These are phyloP conservation scores for Apomyelois bistriatella DNA, from an alignment of 2,888 invertebrate genomes.

Conservation along the genomic window DNA sequence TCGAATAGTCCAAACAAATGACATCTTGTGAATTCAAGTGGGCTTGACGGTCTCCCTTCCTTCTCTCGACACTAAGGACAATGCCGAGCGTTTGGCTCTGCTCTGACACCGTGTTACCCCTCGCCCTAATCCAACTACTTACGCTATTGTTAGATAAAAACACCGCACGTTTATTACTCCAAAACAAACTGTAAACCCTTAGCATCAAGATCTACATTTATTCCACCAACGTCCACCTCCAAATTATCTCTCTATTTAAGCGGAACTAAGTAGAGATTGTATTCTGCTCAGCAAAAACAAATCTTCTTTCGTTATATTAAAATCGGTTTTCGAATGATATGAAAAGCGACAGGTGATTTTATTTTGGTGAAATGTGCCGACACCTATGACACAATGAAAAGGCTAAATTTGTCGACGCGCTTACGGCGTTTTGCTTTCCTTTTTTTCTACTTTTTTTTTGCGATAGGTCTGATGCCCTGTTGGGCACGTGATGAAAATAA, in stretches of 20 bases:
- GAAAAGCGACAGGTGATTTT: constrained; percentile 44
- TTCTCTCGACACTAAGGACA: constrained; percentile 30
- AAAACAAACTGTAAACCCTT: constrained; percentile 40
- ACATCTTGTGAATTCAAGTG: constrained; percentile 39
- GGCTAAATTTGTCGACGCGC: constrained; percentile 53
- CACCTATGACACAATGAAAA: constrained; percentile 57
- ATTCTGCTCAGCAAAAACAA: constrained; percentile 28
- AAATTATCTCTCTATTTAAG: constrained; percentile 59
- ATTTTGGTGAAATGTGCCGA: constrained; percentile 45
- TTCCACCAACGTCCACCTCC: constrained; percentile 23
- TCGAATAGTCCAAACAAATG: constrained; percentile 25
- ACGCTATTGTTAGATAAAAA: constrained; percentile 41
- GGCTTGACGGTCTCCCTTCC: constrained; percentile 29
- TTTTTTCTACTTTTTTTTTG: constrained; percentile 33
- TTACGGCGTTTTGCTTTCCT: constrained; percentile 35
- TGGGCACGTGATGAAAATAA: constrained; percentile 33
- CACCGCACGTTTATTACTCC: constrained; percentile 14
- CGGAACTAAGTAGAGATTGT: constrained; percentile 39
- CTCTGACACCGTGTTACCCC: constrained; percentile 49
- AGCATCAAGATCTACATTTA: constrained; percentile 29
- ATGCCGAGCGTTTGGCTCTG: constrained; percentile 36
- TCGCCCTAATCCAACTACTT: constrained; percentile 51
- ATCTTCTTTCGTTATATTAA: constrained; percentile 25
- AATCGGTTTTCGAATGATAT: constrained; percentile 29
- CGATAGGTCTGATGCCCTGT: constrained; percentile 30